Base-by-base conservation (phyloP, 2,113 vertebrate species). In the Rhadina sibilatrix region DNA sequence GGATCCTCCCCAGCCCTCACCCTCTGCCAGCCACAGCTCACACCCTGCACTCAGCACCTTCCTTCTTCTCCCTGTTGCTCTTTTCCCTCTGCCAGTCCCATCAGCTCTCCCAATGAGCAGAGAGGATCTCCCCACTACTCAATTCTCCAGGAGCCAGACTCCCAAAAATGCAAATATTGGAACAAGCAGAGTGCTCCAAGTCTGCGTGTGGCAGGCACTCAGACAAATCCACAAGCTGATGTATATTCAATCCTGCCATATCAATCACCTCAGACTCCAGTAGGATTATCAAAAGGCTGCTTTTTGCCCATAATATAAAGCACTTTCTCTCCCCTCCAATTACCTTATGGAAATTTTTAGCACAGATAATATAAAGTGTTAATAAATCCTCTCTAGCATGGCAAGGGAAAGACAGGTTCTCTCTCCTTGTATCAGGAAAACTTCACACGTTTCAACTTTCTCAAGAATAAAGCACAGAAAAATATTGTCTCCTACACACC, bases 291-390 rank as follows among this genome's bases (percentile, higher is more conserved):
- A 88, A 76, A 79, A 80, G 25, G 27, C 14, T 86, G 64, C 56
- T 71, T 83, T 83, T 70, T 86, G 30, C 76, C 40, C 88, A 6
- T 13, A 90, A 92, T 16, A 60, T 31, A 70, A 77, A 59, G 83
- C 38, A 40, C 22, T 52, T 66, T 70, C 93, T 49, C 12, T 10
- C 65, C 42, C 46, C 64, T 91, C 54, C 90, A 90, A 94, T 97
- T 95, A 86, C 79, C 64, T 77, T 92, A 90, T 93, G 90, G 88
- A 94, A 95, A 90, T 96, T 86, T 87, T 87, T 57, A 71, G 44
- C 2, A 1, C 61, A 84, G 86, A 81, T 89, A 83, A 83, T 60
- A 15, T 5, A 46, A 5, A 81, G 44, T 37, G 87, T 75, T 88
- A 90, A 94, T 94, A 95, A 90, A 94, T 87, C 91, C 68, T 61